Percentiles rank a stretch among this genome's conserved stretches.
Conservation (phyloP, 2,888 invertebrate genomes). For the Calameuta pallipes region DNA sequence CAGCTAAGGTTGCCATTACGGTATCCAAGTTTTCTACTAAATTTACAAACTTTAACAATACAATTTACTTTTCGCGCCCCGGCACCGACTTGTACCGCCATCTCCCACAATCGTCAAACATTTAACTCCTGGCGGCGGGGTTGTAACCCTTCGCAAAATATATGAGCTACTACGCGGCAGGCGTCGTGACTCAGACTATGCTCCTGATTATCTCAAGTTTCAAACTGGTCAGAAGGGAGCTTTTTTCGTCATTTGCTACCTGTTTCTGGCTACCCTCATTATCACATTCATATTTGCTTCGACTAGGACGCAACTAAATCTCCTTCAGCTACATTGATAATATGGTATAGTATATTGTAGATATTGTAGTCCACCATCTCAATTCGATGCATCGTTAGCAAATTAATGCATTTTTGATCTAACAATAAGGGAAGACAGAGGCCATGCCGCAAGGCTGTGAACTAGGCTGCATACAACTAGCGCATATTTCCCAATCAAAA, state of each 20-base stretch:
- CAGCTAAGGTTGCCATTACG: slow-evolving; percentile 26
- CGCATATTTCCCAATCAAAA: too few species aligned
- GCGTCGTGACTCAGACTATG: background rate
- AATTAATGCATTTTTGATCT: background rate
- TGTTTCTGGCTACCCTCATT: background rate
- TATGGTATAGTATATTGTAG: background rate
- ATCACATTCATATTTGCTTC: background rate
- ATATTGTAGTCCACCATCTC: background rate
- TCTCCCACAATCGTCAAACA: slow-evolving; percentile 1
- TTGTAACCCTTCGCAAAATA: background rate
- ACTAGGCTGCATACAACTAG: too few species aligned
- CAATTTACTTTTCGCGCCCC: slow-evolving; percentile 34
- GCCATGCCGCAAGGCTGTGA: too few species aligned
- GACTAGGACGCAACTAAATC: background rate
- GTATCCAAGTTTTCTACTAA: slow-evolving; percentile 50
- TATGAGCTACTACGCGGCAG: background rate
- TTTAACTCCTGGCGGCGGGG: background rate
- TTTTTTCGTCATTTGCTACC: background rate
- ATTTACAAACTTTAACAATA: slow-evolving; percentile 44
- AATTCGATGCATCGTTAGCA: background rate
- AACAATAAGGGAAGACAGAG: too few species aligned
- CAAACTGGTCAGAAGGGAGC: background rate
- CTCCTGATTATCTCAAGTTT: background rate
- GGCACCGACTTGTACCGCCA: background rate
- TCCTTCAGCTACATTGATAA: background rate